Evolutionary conservation across 1,140 invertebrate species (phyloP).

Genomic region (Drosophila bocki): DNA sequence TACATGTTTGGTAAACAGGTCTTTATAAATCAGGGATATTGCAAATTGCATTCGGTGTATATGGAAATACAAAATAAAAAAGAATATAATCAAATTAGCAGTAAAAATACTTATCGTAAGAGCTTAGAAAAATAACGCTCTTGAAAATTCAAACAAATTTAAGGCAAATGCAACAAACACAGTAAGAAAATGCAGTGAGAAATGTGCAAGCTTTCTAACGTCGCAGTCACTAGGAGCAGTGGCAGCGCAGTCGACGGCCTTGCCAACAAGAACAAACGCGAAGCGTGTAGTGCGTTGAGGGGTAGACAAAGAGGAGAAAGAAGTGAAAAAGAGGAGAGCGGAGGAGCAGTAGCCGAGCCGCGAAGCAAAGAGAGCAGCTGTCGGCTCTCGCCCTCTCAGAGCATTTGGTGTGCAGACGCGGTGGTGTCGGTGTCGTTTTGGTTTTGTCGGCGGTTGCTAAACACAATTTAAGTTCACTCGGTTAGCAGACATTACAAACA

Average conservation of each 20-base stretch:
- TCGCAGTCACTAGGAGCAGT: conserved; percentile 21
- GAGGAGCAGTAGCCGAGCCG: conserved; percentile 24
- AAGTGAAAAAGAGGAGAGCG: conserved; percentile 8
- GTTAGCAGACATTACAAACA: conserved; percentile 64
- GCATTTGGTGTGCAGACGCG: conserved; percentile 45
- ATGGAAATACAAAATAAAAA: too few relatives aligned
- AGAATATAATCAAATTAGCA: neutral
- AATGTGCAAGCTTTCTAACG: conserved; percentile 68
- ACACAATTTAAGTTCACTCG: conserved; percentile 80
- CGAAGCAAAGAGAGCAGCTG: conserved; percentile 22
- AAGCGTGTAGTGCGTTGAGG: conserved; percentile 28
- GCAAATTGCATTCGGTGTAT: too few relatives aligned
- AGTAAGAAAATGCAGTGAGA: conserved; percentile 24
- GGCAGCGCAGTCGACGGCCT: conserved; percentile 55
- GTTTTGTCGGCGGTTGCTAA: conserved; percentile 56
- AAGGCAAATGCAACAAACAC: neutral
- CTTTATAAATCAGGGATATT: too few relatives aligned
- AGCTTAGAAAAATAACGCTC: neutral
- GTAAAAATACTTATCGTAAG: neutral
- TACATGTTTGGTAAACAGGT: too few relatives aligned
- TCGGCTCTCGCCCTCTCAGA: conserved; percentile 29
- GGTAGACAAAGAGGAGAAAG: conserved; percentile 14
- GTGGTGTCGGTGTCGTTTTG: conserved; percentile 47
- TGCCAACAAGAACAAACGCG: conserved; percentile 64
- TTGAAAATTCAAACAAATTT: neutral